Evolutionary conservation across 2,797 vertebrate genomes (phyloP).

Genomic region (Manis pentadactyla): DNA sequence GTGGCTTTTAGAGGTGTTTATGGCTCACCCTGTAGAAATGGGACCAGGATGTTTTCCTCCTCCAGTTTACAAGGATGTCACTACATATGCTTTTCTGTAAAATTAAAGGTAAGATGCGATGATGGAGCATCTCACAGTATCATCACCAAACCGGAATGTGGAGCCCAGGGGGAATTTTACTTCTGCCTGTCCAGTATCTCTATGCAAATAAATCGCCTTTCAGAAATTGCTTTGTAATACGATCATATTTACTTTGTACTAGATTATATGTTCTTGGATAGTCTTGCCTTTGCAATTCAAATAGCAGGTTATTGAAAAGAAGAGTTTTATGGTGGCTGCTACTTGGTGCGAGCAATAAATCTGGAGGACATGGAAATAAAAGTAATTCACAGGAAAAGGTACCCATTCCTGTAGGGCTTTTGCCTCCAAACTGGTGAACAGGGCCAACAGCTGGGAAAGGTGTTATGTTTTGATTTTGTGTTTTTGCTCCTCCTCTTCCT

Average conservation of each 20-base stretch:
- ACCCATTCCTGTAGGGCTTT: neutral
- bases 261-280: neutral
- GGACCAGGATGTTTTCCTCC: neutral
- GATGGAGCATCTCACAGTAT: accelerated
- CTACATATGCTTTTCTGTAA: neutral
- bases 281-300: constrained; percentile 63
- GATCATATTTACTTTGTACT: constrained; percentile 48
- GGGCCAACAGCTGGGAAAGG: neutral
- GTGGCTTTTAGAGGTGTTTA: neutral
- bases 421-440: neutral
- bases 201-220: neutral
- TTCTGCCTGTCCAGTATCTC: neutral
- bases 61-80: neutral
- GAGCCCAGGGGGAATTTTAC: neutral
- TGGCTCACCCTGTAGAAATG: neutral
- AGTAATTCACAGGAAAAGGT: neutral
- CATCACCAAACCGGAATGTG: neutral
- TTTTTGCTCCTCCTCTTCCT: neutral
- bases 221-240: neutral
- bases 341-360: neutral
- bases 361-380: neutral
- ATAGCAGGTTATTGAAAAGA: neutral
- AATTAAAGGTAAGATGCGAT: neutral
- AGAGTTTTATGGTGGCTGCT: constrained; percentile 11
- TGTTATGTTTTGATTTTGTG: neutral